Evolutionary conservation across 2,113 vertebrate genomes (phyloP), one percentile per base, ranked within the genome.

Genomic region (Cynoglossus semilaevis): DNA sequence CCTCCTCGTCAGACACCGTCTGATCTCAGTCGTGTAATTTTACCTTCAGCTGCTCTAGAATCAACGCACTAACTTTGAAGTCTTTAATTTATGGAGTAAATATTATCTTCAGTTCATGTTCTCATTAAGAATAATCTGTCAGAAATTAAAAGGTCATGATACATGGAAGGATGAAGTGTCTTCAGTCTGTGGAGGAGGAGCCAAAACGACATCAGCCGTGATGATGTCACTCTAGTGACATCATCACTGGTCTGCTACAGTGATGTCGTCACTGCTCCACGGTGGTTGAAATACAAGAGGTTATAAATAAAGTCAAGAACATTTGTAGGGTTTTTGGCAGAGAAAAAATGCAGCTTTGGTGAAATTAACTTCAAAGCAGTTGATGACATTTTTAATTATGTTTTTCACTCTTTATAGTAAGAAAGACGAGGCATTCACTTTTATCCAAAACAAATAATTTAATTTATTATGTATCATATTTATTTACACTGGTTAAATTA

Each of bases 401-500:
- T n/a, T n/a, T n/a, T n/a, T n/a, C n/a, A n/a, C n/a, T n/a, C n/a
- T n/a, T n/a, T n/a, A n/a, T n/a, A n/a, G n/a, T 12, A 41, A 41
- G 14, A 11, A 13, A 11, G 14, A 41, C 11, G 1, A 14, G 5
- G 7, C 41, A 45, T 50, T 49, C 51, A 55, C 15, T 15, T 5
- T 35, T 55, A 58, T 80, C 62, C 71, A 87, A 82, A 88, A 84
- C 78, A 85, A 89, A 87, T 88, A 87, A 85, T 79, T 81, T 87
- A 88, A 84, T 90, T 87, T 84, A 74, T 85, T 87, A 85, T 86
- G 69, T 80, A 79, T 76, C 56, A 81, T 78, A 80, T 83, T 72
- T 70, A 85, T 87, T 81, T 85, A 87, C 74, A 87, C 18, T 74
- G 87, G 84, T 89, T 90, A 84, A 89, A 74, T 86, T 87, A 81